Evolutionary conservation across 2,797 vertebrate genomes (phyloP), one percentile per base, ranked within the genome.

Genomic region (Etheostoma perlongum): DNA sequence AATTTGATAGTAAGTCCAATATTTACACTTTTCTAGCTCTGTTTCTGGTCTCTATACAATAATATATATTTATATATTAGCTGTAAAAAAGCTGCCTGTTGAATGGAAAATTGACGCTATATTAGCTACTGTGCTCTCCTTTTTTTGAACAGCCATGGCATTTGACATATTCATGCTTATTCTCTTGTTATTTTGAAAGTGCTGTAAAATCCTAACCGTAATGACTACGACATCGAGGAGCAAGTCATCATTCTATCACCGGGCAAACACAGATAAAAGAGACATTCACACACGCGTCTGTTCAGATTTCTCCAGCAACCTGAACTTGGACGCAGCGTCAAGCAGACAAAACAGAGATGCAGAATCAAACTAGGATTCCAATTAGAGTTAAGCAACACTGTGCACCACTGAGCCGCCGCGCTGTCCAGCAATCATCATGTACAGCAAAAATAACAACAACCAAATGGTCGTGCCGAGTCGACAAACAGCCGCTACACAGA

Each of bases 401-500:
- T 21, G 27, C 27, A 30, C 55, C 52, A n/a, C 53, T 1, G 42
- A 60, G 67, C 55, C 52, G 3, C 25, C 14, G 3, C 1, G 46
- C 54, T 27, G 67, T 75, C 77, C 33, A 3, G 36, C 63, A 53
- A 77, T 81, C 74, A 73, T 72, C 11, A 67, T 14, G 4, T 72
- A 57, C 42, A 15, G 60, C 70, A 40, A 76, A 44, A 80, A 88
- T 44, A 72, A 82, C 69, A 79, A 81, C 65, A 74, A 67, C 64
- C 67, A 81, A 87, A 84, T 59, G 61, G 57, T 23, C 36, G 21
- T 42, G 52, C 67, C 2, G 36, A 40, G 80, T 86, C 1, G 23
- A 79, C 82, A 76, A 75, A 83, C 80, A 88, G 85, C 73, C 60
- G 75, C 54, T 47, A 30, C 77, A 27, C 68, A 70, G 64, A 84